Evolutionary conservation across 1,140 invertebrate species (phyloP), one percentile per base, ranked within the genome.

Genomic region (Lepidurus apus): DNA sequence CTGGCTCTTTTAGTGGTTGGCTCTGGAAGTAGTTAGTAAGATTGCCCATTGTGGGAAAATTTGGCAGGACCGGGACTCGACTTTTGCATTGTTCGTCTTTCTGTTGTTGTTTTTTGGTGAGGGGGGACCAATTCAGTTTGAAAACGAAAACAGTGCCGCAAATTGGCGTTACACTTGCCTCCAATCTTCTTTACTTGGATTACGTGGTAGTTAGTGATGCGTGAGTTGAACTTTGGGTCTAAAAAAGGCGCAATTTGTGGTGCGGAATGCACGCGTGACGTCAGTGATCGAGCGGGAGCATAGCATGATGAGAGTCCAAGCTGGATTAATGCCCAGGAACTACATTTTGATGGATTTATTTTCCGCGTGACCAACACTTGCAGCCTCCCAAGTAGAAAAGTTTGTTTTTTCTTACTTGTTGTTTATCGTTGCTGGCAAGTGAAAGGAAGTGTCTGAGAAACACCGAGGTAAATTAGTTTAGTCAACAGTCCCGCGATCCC

Each of bases 361-460:
- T 34, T 34, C 34, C 3, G 53, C 21, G 21, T 9, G 17, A 11
- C 7, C 17, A 17, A 65, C 17, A 7, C 13, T 65, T 4, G 53
- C 8, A 65, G 53, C 53, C 13, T 65, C 53, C 53, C 53, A 65
- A 13, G 8, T 65, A 13, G 9, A 65, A 1, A 13, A 17, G 17
- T 65, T 9, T 21, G 17, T 13, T 65, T n/a, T 21, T 65, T 65
- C 34, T 34, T 34, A 34, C 34, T 34, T 13, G 17, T 65, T 17
- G 53, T 65, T 65, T 7, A 65, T 7, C 53, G 2, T 4, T 34
- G 34, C 53, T 65, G 13, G 5, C 17, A 17, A 65, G 53, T 65
- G 53, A 65, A 65, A 65, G 53, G 53, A 65, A 65, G 53, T 65
- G 21, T 65, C 53, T 65, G 8, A 21, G 53, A 65, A 65, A 65